A percentile compares a stretch with the other conserved stretches of the same genome.
phyloP scores from a whole-genome alignment of 2,113 vertebrate species.

The Macrotis lagotis region DNA sequence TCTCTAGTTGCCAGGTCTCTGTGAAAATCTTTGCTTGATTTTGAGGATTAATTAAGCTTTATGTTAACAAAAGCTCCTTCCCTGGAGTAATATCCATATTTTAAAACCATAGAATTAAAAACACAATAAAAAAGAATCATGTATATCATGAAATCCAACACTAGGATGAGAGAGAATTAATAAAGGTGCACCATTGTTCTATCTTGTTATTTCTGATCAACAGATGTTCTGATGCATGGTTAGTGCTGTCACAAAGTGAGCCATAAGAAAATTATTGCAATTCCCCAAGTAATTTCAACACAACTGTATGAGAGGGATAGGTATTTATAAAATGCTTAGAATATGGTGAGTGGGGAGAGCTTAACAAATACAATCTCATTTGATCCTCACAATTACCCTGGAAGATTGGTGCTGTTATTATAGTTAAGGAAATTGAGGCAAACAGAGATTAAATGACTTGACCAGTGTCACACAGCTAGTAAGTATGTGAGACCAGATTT shows the following conservation, averaged over 20 bases:
- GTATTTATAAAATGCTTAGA: not conserved
- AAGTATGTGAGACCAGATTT: not conserved
- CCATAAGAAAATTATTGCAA: not conserved
- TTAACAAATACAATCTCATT: not conserved
- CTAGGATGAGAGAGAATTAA: not conserved
- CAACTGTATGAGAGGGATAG: not conserved
- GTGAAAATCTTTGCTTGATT: not conserved
- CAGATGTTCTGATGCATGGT: not conserved
- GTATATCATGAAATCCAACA: not conserved
- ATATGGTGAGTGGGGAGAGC: not conserved
- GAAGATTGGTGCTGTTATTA: not conserved
- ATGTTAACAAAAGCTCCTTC: not conserved
- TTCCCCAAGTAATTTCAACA: not conserved
- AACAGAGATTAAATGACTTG: not conserved
- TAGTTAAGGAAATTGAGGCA: not conserved
- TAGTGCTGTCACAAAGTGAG: not conserved
- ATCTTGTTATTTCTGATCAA: not conserved
- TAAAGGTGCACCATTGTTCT: not conserved
- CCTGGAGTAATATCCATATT: not conserved
- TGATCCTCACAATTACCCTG: not conserved
- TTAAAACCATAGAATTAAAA: not conserved
- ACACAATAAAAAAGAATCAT: not conserved
- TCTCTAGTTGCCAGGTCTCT: not conserved
- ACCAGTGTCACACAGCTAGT: not conserved
- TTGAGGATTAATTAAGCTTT: not conserved